A percentile compares a stretch with the other conserved stretches of the same genome.
These are phyloP conservation scores for Syngnathus scovelli DNA, from an alignment of 2,113 vertebrate genomes.

Conservation along the genomic window DNA sequence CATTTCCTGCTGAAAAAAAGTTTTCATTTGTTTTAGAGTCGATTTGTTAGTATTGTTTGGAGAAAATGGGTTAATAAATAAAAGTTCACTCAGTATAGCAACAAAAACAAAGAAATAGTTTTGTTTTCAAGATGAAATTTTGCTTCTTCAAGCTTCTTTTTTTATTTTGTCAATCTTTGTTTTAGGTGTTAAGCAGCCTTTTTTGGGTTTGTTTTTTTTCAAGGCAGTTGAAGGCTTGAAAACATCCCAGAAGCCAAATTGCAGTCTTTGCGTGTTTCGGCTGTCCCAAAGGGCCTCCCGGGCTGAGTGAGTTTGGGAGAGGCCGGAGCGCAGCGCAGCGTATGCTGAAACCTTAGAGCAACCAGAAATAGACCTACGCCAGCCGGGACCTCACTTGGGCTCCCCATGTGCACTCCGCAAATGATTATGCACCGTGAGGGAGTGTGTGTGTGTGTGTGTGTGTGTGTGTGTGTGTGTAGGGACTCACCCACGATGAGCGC, in stretches of 20 bases:
- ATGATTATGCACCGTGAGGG: constrained; percentile 41
- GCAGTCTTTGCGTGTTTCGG: not conserved
- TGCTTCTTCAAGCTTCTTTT: too few species aligned
- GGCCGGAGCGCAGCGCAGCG: too few species aligned
- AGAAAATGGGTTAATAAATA: too few species aligned
- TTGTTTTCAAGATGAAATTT: too few species aligned
- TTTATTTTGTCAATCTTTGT: too few species aligned
- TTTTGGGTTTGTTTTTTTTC: too few species aligned
- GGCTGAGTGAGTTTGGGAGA: not conserved
- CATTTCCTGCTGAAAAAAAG: too few species aligned
- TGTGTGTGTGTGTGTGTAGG: constrained; percentile 7
- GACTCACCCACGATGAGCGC: constrained; percentile 66
- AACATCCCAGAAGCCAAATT: not conserved
- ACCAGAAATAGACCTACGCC: constrained; percentile 63
- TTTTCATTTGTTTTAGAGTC: too few species aligned
- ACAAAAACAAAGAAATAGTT: too few species aligned
- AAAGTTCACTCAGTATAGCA: too few species aligned
- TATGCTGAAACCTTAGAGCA: constrained; percentile 60
- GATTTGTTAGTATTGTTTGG: too few species aligned
- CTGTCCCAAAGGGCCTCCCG: not conserved
- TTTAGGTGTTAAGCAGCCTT: too few species aligned
- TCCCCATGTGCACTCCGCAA: constrained; percentile 22
- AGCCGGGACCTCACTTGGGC: constrained; percentile 35
- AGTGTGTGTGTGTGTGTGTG: constrained; percentile 23
- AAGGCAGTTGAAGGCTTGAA: not conserved